Percentiles rank a stretch among this genome's conserved stretches.
Conservation (phyloP, 2,113 vertebrate species). For the Pogona vitticeps region DNA sequence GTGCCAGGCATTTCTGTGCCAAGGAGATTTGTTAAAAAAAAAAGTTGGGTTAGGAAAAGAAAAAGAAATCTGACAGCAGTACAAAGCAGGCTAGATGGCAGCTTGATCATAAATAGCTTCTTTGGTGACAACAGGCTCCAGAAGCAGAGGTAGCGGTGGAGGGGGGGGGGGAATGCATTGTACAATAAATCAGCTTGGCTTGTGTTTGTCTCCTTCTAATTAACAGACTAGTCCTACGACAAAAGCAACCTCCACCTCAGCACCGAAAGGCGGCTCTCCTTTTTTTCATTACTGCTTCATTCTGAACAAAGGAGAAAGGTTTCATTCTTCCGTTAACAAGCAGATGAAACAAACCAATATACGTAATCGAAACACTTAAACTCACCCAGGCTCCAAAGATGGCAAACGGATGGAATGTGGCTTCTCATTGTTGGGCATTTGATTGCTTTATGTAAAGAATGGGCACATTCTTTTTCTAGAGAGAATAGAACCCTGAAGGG, state of each 20-base stretch:
- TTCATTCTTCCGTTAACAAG: conserved; percentile 21
- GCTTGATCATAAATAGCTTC: conserved; percentile 60
- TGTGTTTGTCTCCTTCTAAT: conserved; percentile 61
- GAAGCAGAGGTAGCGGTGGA: conserved; percentile 23
- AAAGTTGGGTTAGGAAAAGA: too few species aligned
- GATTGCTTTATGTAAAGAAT: not conserved
- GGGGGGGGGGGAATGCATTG: conserved; percentile 42
- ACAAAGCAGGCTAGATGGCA: conserved; percentile 45
- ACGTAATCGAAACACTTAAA: conserved; percentile 13
- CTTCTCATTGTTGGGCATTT: not conserved
- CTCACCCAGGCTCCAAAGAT: not conserved
- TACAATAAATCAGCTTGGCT: conserved; percentile 49
- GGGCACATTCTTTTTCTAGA: conserved; percentile 6
- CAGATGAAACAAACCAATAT: not conserved
- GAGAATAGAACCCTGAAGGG: not conserved
- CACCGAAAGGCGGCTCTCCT: conserved; percentile 30
- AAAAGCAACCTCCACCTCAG: conserved; percentile 36
- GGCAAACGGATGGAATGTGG: not conserved
- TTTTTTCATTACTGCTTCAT: not conserved
- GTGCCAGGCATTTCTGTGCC: conserved; percentile 36
- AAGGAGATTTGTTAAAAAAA: conserved; percentile 7
- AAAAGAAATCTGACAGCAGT: conserved; percentile 10
- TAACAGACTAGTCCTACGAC: conserved; percentile 39
- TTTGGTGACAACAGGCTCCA: conserved; percentile 56
- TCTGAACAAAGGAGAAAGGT: conserved; percentile 11